Percentiles rank a stretch among this genome's conserved stretches.
Conservation (phyloP, 2,113 vertebrate genomes). For the Platysternon megacephalum region DNA sequence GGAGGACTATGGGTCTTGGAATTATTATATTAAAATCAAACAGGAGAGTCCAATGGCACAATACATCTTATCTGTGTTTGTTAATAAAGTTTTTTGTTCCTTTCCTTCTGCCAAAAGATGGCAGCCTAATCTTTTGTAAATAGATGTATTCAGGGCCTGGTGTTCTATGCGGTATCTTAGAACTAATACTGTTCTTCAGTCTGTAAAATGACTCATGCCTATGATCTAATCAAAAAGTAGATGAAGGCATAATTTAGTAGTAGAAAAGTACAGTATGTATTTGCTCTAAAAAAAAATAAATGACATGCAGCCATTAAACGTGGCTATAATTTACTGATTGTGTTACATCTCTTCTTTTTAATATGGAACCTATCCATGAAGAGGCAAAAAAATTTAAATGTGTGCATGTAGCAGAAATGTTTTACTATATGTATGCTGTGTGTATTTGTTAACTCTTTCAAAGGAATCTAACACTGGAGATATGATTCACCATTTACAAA, state of each 20-base stretch:
- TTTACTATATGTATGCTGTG: neutral
- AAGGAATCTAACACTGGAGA: neutral
- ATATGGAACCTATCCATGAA: neutral
- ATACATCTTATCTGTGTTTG: neutral
- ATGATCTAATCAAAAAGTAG: neutral
- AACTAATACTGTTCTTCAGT: neutral
- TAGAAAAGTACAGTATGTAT: neutral
- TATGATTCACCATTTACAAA: neutral
- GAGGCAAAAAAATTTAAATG: neutral
- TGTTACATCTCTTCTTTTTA: neutral
- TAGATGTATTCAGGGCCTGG: neutral
- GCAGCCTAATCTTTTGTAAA: neutral
- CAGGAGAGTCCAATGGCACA: neutral
- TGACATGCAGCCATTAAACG: neutral
- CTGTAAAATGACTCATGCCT: neutral
- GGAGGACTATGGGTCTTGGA: neutral
- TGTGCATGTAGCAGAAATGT: neutral
- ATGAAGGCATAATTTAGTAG: neutral
- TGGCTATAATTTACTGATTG: neutral
- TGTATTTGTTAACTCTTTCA: neutral
- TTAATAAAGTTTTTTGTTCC: neutral
- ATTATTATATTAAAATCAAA: neutral
- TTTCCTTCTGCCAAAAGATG: neutral
- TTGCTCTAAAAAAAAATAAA: neutral
- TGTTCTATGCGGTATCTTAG: neutral